A percentile compares a stretch with the other conserved stretches of the same genome.
phyloP scores from a whole-genome alignment of 2,797 vertebrate species.

The Taenioides sp. region DNA sequence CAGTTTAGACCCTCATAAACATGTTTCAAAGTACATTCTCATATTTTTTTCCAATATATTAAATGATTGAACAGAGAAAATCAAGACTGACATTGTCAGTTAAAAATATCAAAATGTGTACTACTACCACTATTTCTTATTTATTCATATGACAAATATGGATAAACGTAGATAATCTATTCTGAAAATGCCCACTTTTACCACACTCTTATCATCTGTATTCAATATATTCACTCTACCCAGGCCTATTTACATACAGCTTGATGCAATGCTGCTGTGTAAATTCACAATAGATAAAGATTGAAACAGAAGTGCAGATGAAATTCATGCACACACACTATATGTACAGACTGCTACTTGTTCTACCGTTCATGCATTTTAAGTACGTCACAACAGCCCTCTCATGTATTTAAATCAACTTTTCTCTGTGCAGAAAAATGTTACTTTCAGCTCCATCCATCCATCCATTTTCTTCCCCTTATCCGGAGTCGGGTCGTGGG shows the following conservation, averaged over 20 bases:
- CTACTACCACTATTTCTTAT: background rate
- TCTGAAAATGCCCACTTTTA: background rate
- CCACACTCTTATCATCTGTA: background rate
- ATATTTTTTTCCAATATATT: too few species aligned
- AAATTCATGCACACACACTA: background rate
- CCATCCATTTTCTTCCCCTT: too few species aligned
- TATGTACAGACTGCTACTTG: background rate
- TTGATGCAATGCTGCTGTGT: background rate
- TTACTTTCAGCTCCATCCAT: background rate
- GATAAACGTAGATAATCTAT: too few species aligned
- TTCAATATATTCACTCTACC: background rate
- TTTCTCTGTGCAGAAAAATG: background rate
- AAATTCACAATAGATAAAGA: background rate
- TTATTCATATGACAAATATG: background rate
- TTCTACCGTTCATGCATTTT: background rate
- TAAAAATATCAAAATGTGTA: background rate
- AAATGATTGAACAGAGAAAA: background rate
- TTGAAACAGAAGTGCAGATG: background rate
- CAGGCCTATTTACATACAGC: background rate
- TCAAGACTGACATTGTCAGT: background rate
- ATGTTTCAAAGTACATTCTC: too few species aligned
- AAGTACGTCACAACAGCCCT: background rate
- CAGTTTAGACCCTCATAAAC: background rate
- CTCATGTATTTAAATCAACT: background rate
- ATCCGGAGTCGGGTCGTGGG: too few species aligned